Percentiles rank a stretch among this genome's conserved stretches.
phyloP scores from a whole-genome alignment of 2,888 invertebrate species.

The Dryomyza anilis region DNA sequence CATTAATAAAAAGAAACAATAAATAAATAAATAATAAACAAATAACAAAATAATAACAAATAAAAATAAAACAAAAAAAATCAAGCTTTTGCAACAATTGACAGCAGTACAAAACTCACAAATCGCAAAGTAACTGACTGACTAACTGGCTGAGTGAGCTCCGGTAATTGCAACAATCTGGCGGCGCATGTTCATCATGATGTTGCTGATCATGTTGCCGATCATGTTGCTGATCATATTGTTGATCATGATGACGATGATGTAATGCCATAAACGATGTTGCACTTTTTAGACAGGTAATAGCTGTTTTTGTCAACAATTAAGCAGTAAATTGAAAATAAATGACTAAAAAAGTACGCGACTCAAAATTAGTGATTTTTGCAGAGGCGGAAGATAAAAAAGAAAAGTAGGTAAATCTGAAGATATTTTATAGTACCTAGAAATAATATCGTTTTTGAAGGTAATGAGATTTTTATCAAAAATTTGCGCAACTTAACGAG shows the following conservation, averaged over 20 bases:
- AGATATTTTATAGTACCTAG: no score
- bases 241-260: neutral
- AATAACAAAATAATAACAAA: neutral
- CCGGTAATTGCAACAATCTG: no score
- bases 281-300: neutral
- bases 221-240: neutral
- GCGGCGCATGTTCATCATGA: no score
- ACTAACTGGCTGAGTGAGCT: neutral
- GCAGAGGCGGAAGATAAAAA: no score
- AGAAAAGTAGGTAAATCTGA: no score
- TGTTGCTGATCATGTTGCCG: neutral
- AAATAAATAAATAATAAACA: no score
- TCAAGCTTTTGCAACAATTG: neutral
- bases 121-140: neutral
- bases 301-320: constrained; percentile 4
- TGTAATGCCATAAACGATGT: neutral
- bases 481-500: no score
- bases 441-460: no score
- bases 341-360: neutral
- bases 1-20: neutral
- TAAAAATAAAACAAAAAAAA: neutral
- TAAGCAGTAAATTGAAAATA: neutral
- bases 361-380: neutral
- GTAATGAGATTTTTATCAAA: no score
- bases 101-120: neutral